A percentile compares a stretch with the other conserved stretches of the same genome.
Conservation (phyloP, 2,888 invertebrate genomes). For the Agrotis ipsilon region DNA sequence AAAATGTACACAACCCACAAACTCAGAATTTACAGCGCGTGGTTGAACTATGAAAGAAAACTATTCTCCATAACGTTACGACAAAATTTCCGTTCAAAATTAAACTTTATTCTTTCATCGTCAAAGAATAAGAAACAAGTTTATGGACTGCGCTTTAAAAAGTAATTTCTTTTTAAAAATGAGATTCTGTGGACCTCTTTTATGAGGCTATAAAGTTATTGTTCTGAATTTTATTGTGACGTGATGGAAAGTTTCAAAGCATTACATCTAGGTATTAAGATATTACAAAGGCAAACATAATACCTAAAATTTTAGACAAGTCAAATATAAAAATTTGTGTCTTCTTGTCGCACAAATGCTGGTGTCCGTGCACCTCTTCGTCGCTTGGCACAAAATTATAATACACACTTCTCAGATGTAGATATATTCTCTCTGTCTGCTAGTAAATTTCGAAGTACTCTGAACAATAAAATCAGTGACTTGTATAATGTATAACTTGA, state of each 20-base stretch:
- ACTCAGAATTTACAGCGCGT: conserved; percentile 9
- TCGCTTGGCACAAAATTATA: no score
- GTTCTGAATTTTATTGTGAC: conserved; percentile 29
- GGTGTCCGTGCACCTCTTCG: no score
- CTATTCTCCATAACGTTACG: conserved; percentile 28
- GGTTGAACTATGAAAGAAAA: conserved; percentile 26
- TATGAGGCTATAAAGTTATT: conserved; percentile 43
- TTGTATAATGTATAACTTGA: no score
- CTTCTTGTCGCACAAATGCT: no score
- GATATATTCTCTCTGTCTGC: no score
- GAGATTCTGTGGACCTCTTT: conserved; percentile 23
- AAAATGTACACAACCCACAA: conserved; percentile 14
- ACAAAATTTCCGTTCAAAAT: conserved; percentile 44
- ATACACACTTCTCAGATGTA: no score
- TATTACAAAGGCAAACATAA: no score
- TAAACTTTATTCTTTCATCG: conserved; percentile 39
- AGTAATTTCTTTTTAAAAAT: conserved; percentile 44
- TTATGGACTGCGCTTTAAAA: conserved; percentile 26
- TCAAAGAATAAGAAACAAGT: conserved; percentile 33
- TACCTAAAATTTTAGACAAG: no score
- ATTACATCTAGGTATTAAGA: neutral
- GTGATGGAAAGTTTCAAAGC: neutral
- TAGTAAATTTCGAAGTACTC: no score
- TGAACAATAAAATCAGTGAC: no score
- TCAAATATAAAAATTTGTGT: no score